Evolutionary conservation across 1,140 invertebrate species (phyloP).

Genomic region (Diplogasteroides magnus): DNA sequence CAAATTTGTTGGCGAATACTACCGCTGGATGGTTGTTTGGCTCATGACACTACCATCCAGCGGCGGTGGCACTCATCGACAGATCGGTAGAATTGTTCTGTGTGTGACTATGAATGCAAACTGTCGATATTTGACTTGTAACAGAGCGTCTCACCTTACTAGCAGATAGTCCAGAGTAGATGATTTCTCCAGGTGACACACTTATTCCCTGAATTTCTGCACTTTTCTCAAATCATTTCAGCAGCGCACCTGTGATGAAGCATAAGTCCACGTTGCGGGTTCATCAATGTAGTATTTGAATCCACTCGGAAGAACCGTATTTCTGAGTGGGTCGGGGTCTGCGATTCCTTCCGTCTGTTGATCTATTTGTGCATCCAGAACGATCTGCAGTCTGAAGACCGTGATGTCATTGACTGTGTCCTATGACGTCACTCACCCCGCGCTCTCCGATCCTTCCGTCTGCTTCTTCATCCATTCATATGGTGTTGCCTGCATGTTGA

Average conservation of each 20-base stretch:
- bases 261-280: neutral
- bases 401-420: neutral
- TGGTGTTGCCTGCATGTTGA: slow-evolving; percentile 12
- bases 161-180: neutral
- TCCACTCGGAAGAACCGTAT: slow-evolving; percentile 3
- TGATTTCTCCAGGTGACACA: neutral
- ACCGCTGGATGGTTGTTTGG: too few species aligned
- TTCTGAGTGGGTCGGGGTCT: slow-evolving; percentile 1
- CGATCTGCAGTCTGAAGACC: slow-evolving; percentile 11
- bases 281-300: slow-evolving; percentile 23
- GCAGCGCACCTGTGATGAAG: neutral
- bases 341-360: slow-evolving; percentile 5
- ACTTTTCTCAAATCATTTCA: neutral
- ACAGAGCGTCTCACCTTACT: neutral
- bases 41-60: too few species aligned
- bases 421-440: neutral
- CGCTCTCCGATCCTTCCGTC: neutral
- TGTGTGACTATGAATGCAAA: too few species aligned
- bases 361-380: slow-evolving; percentile 9
- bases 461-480: slow-evolving; percentile 7
- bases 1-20: too few species aligned
- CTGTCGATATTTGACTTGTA: too few species aligned
- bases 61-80: too few species aligned
- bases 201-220: neutral
- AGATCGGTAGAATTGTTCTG: too few species aligned